A percentile compares a stretch with the other conserved stretches of the same genome.
These are phyloP conservation scores for Dione juno DNA, from an alignment of 2,888 invertebrate species.

Conservation along the genomic window DNA sequence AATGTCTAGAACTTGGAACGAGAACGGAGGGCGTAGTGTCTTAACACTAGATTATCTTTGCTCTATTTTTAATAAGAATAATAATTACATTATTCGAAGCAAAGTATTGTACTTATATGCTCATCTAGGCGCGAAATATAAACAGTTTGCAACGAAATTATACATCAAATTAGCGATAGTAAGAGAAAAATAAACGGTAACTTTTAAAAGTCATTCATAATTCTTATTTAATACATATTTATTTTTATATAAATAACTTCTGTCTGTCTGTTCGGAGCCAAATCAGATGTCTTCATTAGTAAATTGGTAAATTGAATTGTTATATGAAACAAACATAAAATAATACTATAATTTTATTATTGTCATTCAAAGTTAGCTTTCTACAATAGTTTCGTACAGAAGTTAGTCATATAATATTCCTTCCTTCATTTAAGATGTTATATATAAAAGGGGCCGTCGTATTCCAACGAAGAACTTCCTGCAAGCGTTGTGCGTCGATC, in stretches of 20 bases:
- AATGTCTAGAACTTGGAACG: no score
- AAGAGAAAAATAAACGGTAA: background rate
- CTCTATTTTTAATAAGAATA: background rate
- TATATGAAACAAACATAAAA: no score
- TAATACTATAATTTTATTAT: no score
- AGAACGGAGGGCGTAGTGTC: background rate
- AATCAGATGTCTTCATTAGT: no score
- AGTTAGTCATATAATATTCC: no score
- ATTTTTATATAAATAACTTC: background rate
- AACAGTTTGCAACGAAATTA: background rate
- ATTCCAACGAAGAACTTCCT: no score
- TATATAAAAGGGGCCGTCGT: no score
- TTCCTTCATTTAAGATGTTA: no score
- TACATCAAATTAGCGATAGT: background rate
- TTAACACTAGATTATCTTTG: background rate
- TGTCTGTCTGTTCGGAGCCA: background rate
- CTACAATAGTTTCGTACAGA: no score
- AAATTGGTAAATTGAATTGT: no score
- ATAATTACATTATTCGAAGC: background rate
- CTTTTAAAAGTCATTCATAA: background rate
- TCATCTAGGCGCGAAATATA: constrained; percentile 2
- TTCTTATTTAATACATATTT: background rate
- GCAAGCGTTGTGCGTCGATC: no score
- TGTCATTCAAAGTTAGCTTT: no score
- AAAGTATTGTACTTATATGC: background rate